Base-by-base conservation (phyloP, 2,113 vertebrate genomes). In the Gobius niger region DNA sequence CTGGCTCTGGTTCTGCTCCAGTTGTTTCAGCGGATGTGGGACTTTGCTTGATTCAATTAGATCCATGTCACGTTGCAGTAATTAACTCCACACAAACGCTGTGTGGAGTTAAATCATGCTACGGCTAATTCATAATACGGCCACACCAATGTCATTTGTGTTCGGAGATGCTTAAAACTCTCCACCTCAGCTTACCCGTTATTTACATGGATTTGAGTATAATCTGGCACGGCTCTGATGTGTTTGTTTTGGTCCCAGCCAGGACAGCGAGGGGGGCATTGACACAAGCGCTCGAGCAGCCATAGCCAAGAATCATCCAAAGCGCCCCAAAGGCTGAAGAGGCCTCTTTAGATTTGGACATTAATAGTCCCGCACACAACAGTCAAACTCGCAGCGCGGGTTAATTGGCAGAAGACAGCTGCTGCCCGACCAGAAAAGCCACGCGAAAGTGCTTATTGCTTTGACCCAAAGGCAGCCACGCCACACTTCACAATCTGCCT, bases 391-490 rank as follows among this genome's bases (percentile, higher is more conserved):
- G 56, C 65, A 10, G 63, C 60, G 68, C 6, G 47, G 15, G 78
- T 76, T 89, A 91, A 90, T 90, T 90, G 90, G 85, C 84, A 87
- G 82, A 84, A 86, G 78, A 85, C 89, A 87, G 83, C 89, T 90
- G 85, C 87, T 85, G 75, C 80, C 24, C 86, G 82, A 86, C 84
- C 87, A 85, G 86, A 88, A 87, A 80, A 61, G 57, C 57, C 73
- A 87, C 83, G 82, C 83, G 79, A 87, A 87, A 75, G 82, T 77
- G 42, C 71, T 78, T 72, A 68, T 85, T 51, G 72, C 76, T 78
- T 47, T 75, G 68, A 75, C 83, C 88, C 63, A 68, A 15, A 80
- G 89, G 87, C 88, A 78, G 65, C 82, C 76, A 87, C 52, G 75
- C 75, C 80, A 85, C 87, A 76, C 85, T 89, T 81, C 76, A 86